phyloP scores from a whole-genome alignment of 2,888 invertebrate species.

The Miltochrista miniata region DNA sequence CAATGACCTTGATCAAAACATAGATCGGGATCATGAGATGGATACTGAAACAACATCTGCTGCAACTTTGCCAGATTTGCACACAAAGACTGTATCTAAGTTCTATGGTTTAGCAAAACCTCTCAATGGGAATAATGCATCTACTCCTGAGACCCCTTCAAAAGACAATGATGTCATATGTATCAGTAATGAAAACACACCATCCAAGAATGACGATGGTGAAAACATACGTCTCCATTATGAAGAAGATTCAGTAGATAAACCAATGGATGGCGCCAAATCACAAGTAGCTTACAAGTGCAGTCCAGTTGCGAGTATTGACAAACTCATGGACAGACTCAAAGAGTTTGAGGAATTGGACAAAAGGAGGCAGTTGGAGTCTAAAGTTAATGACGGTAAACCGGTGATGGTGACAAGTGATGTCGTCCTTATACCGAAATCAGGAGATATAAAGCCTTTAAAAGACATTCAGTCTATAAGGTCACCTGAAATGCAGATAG shows the following conservation, averaged over 20 bases:
- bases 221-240: slow-evolving; percentile 76
- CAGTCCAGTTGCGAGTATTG: slow-evolving; percentile 72
- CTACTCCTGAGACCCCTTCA: slow-evolving; percentile 63
- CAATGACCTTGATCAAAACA: slow-evolving; percentile 72
- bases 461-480: slow-evolving; percentile 75
- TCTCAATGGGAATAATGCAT: slow-evolving; percentile 56
- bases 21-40: slow-evolving; percentile 63
- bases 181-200: slow-evolving; percentile 62
- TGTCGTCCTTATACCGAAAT: slow-evolving; percentile 76
- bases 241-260: slow-evolving; percentile 72
- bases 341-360: slow-evolving; percentile 80
- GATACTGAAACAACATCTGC: slow-evolving; percentile 21
- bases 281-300: slow-evolving; percentile 68
- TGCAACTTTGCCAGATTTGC: slow-evolving; percentile 43
- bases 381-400: slow-evolving; percentile 63
- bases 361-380: slow-evolving; percentile 73
- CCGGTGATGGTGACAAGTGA: slow-evolving; percentile 77
- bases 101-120: slow-evolving; percentile 70
- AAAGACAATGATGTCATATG: slow-evolving; percentile 62
- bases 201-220: slow-evolving; percentile 72
- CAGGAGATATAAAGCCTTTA: slow-evolving; percentile 73
- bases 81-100: slow-evolving; percentile 64
- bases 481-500: slow-evolving; percentile 70
- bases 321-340: slow-evolving; percentile 77
- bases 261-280: slow-evolving; percentile 58